These are phyloP conservation scores for Synergus gifuensis DNA, from an alignment of 2,888 invertebrate species.

Conservation along the genomic window DNA sequence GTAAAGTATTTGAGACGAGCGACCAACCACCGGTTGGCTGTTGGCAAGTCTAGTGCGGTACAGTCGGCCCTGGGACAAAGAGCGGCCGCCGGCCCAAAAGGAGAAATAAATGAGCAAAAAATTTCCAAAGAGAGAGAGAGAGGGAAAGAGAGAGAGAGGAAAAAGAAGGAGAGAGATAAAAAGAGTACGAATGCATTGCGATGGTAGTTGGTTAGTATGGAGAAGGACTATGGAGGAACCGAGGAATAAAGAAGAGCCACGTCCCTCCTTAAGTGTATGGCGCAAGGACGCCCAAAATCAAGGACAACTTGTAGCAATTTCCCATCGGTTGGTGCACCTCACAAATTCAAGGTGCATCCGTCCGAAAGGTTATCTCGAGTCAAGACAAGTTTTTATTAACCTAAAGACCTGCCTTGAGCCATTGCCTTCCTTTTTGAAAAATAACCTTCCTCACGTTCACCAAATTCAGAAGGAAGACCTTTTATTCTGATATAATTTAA, in stretches of 20 bases:
- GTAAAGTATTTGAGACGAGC: conserved; percentile 61
- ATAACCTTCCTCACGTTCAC: conserved; percentile 13
- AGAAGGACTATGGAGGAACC: conserved; percentile 27
- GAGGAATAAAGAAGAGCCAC: conserved; percentile 51
- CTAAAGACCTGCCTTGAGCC: conserved; percentile 17
- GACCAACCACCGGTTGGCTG: conserved; percentile 58
- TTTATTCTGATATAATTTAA: neutral
- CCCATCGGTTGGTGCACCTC: conserved; percentile 52
- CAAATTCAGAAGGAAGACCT: neutral
- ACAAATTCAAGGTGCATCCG: conserved; percentile 46
- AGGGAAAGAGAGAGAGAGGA: conserved; percentile 45
- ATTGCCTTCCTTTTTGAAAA: conserved; percentile 10
- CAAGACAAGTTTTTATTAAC: conserved; percentile 35
- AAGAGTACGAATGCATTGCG: conserved; percentile 54
- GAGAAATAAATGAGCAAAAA: conserved; percentile 59
- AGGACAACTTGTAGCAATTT: conserved; percentile 58
- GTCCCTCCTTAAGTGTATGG: conserved; percentile 48
- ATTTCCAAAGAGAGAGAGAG: conserved; percentile 42
- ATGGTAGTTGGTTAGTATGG: conserved; percentile 37
- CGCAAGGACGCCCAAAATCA: conserved; percentile 58
- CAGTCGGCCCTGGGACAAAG: conserved; percentile 61
- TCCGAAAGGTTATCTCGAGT: conserved; percentile 29
- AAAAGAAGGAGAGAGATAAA: conserved; percentile 50
- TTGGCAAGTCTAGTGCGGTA: conserved; percentile 53
- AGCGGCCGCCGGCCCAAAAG: conserved; percentile 60